Evolutionary conservation across 2,888 invertebrate genomes (phyloP).

Genomic region (Balanococcus diminutus): DNA sequence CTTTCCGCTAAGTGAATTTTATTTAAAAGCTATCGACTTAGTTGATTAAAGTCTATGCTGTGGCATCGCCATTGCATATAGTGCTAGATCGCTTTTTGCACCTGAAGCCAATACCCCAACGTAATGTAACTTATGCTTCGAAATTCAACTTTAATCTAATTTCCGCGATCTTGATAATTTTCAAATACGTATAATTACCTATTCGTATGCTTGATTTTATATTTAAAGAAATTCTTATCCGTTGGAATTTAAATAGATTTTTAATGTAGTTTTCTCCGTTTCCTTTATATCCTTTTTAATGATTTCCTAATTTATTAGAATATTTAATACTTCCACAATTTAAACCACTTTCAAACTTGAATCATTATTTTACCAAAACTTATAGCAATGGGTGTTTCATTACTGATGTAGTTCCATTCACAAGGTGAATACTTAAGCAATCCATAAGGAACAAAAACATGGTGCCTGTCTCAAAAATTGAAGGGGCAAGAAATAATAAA

Average conservation of each 20-base stretch:
- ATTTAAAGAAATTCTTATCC: conserved; percentile 24
- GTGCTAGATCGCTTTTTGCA: conserved; percentile 14
- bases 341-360: not conserved
- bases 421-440: too few relatives aligned
- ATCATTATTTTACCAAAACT: not conserved
- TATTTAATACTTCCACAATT: not conserved
- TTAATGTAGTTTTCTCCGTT: not conserved
- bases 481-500: too few relatives aligned
- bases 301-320: not conserved
- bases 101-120: too few relatives aligned
- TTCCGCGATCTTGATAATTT: not conserved
- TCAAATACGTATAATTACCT: too few relatives aligned
- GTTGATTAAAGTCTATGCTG: conserved; percentile 22
- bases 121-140: not conserved
- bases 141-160: conserved; percentile 11
- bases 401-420: too few relatives aligned
- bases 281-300: not conserved
- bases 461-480: too few relatives aligned
- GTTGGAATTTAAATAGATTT: conserved; percentile 3
- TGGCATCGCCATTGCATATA: not conserved
- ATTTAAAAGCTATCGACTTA: conserved; percentile 44
- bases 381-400: too few relatives aligned
- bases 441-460: too few relatives aligned
- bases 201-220: not conserved
- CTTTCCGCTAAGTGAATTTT: conserved; percentile 43